phyloP scores from a whole-genome alignment of 2,888 invertebrate species.

The Xestia ashworthii region DNA sequence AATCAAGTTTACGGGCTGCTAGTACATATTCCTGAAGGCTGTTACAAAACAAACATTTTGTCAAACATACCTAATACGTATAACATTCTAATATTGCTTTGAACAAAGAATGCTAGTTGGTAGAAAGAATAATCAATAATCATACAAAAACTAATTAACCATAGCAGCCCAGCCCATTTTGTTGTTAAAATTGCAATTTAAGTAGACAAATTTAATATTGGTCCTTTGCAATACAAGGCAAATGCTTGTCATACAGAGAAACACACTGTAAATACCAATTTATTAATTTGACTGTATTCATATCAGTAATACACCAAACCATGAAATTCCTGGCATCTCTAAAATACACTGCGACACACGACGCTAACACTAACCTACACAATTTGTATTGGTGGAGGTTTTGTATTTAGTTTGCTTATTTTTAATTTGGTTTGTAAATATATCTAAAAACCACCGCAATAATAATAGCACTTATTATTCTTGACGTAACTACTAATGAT shows the following conservation, averaged over 20 bases:
- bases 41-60: not conserved
- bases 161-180: not conserved
- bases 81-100: not conserved
- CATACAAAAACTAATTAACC: not conserved
- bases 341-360: conserved; percentile 53
- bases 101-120: not conserved
- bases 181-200: not conserved
- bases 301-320: not conserved
- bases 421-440: conserved; percentile 52
- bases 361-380: conserved; percentile 54
- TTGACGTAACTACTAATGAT: conserved; percentile 23
- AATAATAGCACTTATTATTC: conserved; percentile 31
- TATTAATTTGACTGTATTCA: not conserved
- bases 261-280: not conserved
- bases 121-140: not conserved
- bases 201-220: not conserved
- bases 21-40: not conserved
- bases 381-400: conserved; percentile 41
- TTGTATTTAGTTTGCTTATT: conserved; percentile 49
- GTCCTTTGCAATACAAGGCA: not conserved
- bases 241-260: not conserved
- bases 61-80: not conserved
- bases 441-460: conserved; percentile 40
- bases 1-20: not conserved
- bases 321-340: conserved; percentile 33